phyloP scores from a whole-genome alignment of 2,888 invertebrate genomes.

The Drosophila peninsularis region DNA sequence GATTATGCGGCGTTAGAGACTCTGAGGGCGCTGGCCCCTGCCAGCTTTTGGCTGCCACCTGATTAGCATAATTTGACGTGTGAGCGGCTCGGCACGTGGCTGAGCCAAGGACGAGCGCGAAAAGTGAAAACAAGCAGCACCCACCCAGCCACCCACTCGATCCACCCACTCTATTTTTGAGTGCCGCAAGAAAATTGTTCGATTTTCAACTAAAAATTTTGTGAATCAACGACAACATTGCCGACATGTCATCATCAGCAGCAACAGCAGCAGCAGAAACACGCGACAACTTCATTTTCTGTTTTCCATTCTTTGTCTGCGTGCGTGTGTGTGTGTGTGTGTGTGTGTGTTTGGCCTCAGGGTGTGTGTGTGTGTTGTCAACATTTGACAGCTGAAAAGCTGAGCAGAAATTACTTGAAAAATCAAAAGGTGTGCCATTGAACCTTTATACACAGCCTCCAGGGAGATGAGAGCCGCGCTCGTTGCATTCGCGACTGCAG shows the following conservation, averaged over 20 bases:
- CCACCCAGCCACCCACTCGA: not conserved
- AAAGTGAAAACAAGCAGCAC: conserved; percentile 41
- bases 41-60: conserved; percentile 44
- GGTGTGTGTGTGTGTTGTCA: conserved; percentile 6
- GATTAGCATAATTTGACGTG: conserved; percentile 77
- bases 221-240: conserved; percentile 57
- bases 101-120: conserved; percentile 53
- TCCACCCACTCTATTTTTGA: conserved; percentile 31
- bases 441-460: conserved; percentile 31
- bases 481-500: conserved; percentile 35
- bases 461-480: not conserved
- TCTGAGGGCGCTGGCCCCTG: not conserved
- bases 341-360: conserved; percentile 9
- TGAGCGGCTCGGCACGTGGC: conserved; percentile 47
- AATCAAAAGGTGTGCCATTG: conserved; percentile 51
- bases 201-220: conserved; percentile 56
- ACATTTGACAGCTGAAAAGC: conserved; percentile 59
- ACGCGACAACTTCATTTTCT: conserved; percentile 70
- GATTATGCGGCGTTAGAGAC: conserved; percentile 47
- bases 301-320: conserved; percentile 21
- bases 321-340: conserved; percentile 3
- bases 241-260: conserved; percentile 67
- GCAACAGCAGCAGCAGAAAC: conserved; percentile 30
- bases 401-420: conserved; percentile 28
- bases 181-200: conserved; percentile 51